A percentile compares a stretch with the other conserved stretches of the same genome.
These are phyloP conservation scores for Telmatochromis brachygnathus DNA, from an alignment of 2,113 vertebrate genomes.

Conservation along the genomic window DNA sequence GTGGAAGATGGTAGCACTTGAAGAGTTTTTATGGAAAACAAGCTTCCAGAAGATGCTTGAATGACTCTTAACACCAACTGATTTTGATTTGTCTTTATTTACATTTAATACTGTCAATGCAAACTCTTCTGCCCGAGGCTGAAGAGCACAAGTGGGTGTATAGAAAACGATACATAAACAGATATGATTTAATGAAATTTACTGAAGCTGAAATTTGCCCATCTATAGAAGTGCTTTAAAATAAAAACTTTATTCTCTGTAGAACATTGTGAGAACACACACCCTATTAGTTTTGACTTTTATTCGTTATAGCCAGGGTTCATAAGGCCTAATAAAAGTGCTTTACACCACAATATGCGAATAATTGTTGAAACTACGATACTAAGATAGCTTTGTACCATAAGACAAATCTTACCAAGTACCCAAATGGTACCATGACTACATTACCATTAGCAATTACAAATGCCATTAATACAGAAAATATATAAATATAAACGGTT, in stretches of 20 bases:
- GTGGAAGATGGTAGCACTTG: not conserved
- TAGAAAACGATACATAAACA: not conserved
- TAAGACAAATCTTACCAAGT: not conserved
- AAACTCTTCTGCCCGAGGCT: not conserved
- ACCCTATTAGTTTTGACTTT: not conserved
- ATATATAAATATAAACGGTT: not conserved
- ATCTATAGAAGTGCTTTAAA: not conserved
- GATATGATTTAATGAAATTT: not conserved
- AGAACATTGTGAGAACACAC: not conserved
- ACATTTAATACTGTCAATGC: not conserved
- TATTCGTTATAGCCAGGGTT: not conserved
- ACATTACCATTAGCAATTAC: not conserved
- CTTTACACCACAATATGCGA: not conserved
- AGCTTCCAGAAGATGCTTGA: not conserved
- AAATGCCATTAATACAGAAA: not conserved
- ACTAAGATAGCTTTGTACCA: not conserved
- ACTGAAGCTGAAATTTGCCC: not conserved
- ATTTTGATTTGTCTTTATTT: not conserved
- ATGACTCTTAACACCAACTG: not conserved
- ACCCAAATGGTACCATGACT: not conserved
- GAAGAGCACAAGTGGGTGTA: not conserved
- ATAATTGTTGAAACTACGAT: not conserved
- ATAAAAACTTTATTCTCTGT: not conserved
- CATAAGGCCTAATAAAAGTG: not conserved
- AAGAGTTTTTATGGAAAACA: not conserved